Percentiles rank a stretch among this genome's conserved stretches.
These are phyloP conservation scores for Drosophila busckii DNA, from an alignment of 1,140 invertebrate species.

Conservation along the genomic window DNA sequence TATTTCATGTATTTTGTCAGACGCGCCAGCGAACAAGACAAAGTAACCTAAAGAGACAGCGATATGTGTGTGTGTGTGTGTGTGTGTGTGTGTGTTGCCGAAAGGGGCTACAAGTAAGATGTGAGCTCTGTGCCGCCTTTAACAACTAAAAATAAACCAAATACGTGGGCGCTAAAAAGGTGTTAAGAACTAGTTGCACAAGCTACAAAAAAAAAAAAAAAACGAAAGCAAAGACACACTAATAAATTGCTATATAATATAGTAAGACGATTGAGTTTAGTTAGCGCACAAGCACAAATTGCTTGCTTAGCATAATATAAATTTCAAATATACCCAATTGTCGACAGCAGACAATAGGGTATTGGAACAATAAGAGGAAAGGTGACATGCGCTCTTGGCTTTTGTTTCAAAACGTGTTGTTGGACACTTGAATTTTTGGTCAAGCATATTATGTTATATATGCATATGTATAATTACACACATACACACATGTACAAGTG, in stretches of 20 bases:
- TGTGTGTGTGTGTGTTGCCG: no score
- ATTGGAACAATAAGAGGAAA: constrained; percentile 25
- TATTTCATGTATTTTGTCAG: constrained; percentile 31
- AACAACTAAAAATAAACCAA: constrained; percentile 61
- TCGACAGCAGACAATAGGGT: no score
- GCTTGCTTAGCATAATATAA: no score
- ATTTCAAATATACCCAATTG: no score
- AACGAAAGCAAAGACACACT: constrained; percentile 22
- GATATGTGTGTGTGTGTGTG: no score
- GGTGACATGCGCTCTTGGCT: constrained; percentile 55
- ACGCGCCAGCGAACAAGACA: constrained; percentile 6
- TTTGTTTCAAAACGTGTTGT: constrained; percentile 62
- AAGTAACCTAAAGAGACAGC: constrained; percentile 1
- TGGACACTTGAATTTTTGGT: constrained; percentile 66
- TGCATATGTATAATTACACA: constrained; percentile 31
- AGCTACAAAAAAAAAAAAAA: constrained; percentile 24
- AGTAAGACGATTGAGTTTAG: background rate
- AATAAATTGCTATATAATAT: constrained; percentile 22
- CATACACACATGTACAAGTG: background rate
- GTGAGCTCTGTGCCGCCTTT: constrained; percentile 15
- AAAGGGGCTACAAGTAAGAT: constrained; percentile 19
- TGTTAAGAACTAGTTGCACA: constrained; percentile 73
- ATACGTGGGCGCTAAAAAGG: constrained; percentile 66
- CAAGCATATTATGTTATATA: constrained; percentile 56
- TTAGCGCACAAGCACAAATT: no score